Evolutionary conservation across 23 tunicate genomes (phyloP).

Genomic region (Styela clava): DNA sequence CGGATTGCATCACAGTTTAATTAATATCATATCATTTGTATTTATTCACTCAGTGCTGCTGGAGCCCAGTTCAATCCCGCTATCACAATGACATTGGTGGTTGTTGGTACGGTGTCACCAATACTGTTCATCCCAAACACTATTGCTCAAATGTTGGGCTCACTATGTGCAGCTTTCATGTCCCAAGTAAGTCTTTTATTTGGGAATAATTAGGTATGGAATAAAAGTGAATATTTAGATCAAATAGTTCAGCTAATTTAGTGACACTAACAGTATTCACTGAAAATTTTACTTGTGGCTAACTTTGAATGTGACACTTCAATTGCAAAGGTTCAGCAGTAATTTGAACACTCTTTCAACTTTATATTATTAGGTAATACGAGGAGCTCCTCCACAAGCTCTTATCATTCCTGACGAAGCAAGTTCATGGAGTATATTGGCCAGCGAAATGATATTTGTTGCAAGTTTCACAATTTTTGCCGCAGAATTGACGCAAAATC

Average conservation of each 20-base stretch:
- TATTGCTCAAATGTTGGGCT: slow-evolving; percentile 42
- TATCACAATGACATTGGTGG: slow-evolving; percentile 61
- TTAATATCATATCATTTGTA: no score
- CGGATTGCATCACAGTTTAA: no score
- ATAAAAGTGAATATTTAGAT: background rate
- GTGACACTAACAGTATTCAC: no score
- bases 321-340: no score
- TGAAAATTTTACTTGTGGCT: no score
- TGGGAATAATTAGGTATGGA: background rate
- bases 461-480: slow-evolving; percentile 21
- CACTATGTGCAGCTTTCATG: slow-evolving; percentile 49
- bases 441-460: slow-evolving; percentile 18
- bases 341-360: no score
- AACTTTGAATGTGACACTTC: no score
- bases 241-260: no score
- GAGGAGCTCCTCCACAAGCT: slow-evolving; percentile 18
- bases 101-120: slow-evolving; percentile 44
- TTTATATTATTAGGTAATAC: no score
- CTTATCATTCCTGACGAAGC: slow-evolving; percentile 23
- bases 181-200: slow-evolving; percentile 58
- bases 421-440: slow-evolving; percentile 4
- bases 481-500: slow-evolving; percentile 27
- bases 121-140: slow-evolving; percentile 68
- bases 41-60: slow-evolving; percentile 14
- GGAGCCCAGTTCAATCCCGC: slow-evolving; percentile 86